phyloP scores from a whole-genome alignment of 2,113 vertebrate species.

The Carlito syrichta region DNA sequence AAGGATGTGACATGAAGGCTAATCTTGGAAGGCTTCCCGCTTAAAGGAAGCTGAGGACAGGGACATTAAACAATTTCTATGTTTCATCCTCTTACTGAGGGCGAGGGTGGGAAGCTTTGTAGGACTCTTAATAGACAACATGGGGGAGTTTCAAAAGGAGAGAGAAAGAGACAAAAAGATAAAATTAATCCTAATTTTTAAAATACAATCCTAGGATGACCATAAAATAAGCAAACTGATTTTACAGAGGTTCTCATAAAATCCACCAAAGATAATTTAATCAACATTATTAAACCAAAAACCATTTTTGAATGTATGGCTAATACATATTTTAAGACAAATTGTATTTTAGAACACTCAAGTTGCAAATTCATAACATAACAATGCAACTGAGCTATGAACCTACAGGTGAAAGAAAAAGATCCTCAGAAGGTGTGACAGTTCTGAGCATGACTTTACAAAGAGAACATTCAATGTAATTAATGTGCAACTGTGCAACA shows the following conservation, averaged over 20 bases:
- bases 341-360: conserved; percentile 15
- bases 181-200: conserved; percentile 50
- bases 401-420: conserved; percentile 32
- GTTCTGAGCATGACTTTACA: conserved; percentile 50
- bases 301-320: conserved; percentile 35
- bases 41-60: background rate
- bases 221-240: conserved; percentile 44
- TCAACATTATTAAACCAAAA: conserved; percentile 65
- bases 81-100: background rate
- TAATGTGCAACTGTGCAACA: conserved; percentile 63
- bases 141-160: conserved; percentile 15
- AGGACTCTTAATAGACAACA: background rate
- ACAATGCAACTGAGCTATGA: conserved; percentile 21
- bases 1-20: background rate
- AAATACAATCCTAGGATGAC: conserved; percentile 39
- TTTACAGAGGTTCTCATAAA: conserved; percentile 51
- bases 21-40: background rate
- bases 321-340: conserved; percentile 52
- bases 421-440: background rate
- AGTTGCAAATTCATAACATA: conserved; percentile 43
- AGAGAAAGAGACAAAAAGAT: background rate
- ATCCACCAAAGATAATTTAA: conserved; percentile 46
- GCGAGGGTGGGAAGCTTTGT: background rate
- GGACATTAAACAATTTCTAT: background rate
- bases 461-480: conserved; percentile 61